A percentile compares a stretch with the other conserved stretches of the same genome.
Conservation (phyloP, 2,113 vertebrate species). For the Dasyurus viverrinus region DNA sequence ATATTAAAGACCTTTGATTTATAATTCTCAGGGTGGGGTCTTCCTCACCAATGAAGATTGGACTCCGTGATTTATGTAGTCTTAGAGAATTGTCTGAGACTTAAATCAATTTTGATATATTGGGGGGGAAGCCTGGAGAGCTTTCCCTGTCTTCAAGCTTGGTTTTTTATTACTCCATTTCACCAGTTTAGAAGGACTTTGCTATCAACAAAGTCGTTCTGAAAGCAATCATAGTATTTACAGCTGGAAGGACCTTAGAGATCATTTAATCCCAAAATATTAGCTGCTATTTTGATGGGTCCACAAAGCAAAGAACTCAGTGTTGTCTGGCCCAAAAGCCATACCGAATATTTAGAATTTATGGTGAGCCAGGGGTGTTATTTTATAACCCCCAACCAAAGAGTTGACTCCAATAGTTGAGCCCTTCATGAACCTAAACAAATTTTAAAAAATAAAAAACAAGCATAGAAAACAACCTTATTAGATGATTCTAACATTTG, state of each 20-base stretch:
- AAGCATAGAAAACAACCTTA: neutral
- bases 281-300: neutral
- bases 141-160: neutral
- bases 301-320: neutral
- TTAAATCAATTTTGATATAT: accelerated
- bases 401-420: neutral
- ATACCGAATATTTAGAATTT: neutral
- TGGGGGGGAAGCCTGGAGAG: neutral
- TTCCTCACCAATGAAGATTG: neutral
- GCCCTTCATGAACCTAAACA: neutral
- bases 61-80: neutral
- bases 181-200: neutral
- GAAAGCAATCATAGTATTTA: neutral
- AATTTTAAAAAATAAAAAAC: neutral
- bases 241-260: neutral
- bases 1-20: neutral
- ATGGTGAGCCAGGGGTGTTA: neutral
- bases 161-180: neutral
- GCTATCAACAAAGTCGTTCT: neutral
- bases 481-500: neutral
- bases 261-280: neutral
- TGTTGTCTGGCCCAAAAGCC: neutral
- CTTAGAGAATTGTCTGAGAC: neutral
- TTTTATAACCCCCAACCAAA: neutral
- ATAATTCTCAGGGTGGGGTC: neutral